phyloP scores from a whole-genome alignment of 1,140 invertebrate genomes.

The Aphelenchoides avenae region DNA sequence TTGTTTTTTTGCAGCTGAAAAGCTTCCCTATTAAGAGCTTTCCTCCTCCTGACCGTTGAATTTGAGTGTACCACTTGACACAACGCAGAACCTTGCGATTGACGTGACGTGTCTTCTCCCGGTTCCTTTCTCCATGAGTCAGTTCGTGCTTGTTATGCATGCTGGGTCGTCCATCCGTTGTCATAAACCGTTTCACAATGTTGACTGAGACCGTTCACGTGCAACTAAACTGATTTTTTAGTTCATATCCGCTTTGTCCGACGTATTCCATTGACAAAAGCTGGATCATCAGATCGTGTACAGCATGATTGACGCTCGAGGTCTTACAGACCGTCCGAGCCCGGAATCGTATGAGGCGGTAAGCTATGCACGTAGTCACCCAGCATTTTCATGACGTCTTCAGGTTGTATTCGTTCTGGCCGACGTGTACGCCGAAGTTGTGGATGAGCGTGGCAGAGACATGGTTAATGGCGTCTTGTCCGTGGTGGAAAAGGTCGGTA shows the following conservation, averaged over 20 bases:
- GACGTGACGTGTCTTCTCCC: no score
- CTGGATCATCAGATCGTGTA: constrained; percentile 3
- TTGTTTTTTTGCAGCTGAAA: no score
- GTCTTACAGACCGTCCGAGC: neutral
- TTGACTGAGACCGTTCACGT: no score
- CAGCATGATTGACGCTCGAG: neutral
- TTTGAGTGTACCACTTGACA: no score
- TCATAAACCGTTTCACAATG: no score
- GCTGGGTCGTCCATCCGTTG: no score
- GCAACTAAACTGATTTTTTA: neutral
- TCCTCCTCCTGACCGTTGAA: no score
- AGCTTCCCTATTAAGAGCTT: no score
- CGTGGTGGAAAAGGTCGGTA: constrained; percentile 37
- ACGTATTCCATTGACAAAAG: no score
- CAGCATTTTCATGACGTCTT: constrained; percentile 25
- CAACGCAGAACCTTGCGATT: no score
- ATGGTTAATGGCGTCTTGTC: constrained; percentile 42
- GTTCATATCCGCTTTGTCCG: neutral
- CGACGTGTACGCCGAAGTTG: constrained; percentile 44
- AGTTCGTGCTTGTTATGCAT: no score
- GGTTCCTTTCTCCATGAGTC: no score
- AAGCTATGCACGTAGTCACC: neutral
- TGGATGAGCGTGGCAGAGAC: constrained; percentile 32
- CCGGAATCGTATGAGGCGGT: constrained; percentile 31
- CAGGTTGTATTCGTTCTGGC: constrained; percentile 34